Percentiles rank a stretch among this genome's conserved stretches.
Conservation (phyloP, 2,888 invertebrate species). For the Elysia crispata region DNA sequence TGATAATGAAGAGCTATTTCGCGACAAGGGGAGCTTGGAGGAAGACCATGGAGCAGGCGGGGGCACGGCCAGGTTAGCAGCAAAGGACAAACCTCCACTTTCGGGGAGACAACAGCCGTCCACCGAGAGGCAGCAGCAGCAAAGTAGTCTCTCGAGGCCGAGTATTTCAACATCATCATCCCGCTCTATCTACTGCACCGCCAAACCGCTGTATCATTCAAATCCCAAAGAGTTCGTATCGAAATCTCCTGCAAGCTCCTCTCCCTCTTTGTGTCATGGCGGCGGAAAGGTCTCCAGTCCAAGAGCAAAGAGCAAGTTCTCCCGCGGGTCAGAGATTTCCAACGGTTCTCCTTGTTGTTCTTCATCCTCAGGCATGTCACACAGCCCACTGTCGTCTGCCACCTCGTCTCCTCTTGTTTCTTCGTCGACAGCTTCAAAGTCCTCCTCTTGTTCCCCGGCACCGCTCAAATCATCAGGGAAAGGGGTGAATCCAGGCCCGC, state of each 20-base stretch:
- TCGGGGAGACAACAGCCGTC: slow-evolving; percentile 60
- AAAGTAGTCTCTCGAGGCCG: slow-evolving; percentile 44
- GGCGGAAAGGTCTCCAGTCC: slow-evolving; percentile 20
- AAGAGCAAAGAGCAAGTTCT: neutral
- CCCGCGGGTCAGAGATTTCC: slow-evolving; percentile 25
- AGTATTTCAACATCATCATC: slow-evolving; percentile 41
- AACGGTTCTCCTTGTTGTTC: slow-evolving; percentile 41
- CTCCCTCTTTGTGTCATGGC: too few relatives aligned
- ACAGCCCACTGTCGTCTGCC: slow-evolving; percentile 49
- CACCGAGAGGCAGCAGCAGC: slow-evolving; percentile 52
- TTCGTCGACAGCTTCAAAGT: slow-evolving; percentile 18
- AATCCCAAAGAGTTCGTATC: neutral
- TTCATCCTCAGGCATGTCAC: slow-evolving; percentile 42
- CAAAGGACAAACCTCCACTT: slow-evolving; percentile 64
- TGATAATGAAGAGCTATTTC: too few relatives aligned
- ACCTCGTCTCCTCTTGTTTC: slow-evolving; percentile 19
- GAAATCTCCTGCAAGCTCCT: too few relatives aligned
- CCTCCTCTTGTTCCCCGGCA: slow-evolving; percentile 24
- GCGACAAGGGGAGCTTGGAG: too few relatives aligned
- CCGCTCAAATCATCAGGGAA: slow-evolving; percentile 15
- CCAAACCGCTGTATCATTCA: slow-evolving; percentile 13
- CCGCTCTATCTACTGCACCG: slow-evolving; percentile 41
- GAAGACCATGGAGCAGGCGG: too few relatives aligned
- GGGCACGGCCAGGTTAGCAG: slow-evolving; percentile 32
- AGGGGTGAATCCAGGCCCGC: neutral